Evolutionary conservation across 1,140 invertebrate species (phyloP), one percentile per base, ranked within the genome.

Genomic region (Adelges cooleyi): DNA sequence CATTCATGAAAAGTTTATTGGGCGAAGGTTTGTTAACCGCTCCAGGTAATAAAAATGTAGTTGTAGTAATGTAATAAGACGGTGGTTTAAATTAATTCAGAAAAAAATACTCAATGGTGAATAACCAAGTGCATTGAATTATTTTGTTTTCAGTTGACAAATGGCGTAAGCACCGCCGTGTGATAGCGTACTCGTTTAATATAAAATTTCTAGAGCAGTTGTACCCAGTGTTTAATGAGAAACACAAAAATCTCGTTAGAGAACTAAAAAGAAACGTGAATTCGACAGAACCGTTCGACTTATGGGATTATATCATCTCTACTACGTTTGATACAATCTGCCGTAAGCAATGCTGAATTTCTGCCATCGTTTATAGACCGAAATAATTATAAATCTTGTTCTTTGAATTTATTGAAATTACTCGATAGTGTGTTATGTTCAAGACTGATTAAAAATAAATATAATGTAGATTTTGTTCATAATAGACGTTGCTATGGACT

Each of bases 121-220:
- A n/a, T n/a, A n/a, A n/a, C n/a, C n/a, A n/a, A n/a, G n/a, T n/a
- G n/a, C n/a, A n/a, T n/a, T 33, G 29, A 33, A 33, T 6, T 33
- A 33, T 6, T 11, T 27, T 10, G 20, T 33, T 69, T 69, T 40
- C 46, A 70, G 70, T 70, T 49, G 70, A 71, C 15, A 70, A 67
- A 65, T 89, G 86, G 86, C 77, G 75, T 59, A 71, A 70, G 0
- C 78, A 86, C 79, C 69, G 70, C 77, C 81, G 80, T 73, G 76
- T 88, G 54, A 72, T 89, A 27, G 90, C 88, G 0, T 86, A 87
- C 10, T 83, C 87, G 0, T 91, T 91, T 71, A 88, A 91, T 72
- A 89, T 89, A 70, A 83, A 84, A 65, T 87, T 91, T 23, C 72
- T 91, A n/a, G 82, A 89, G 67, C 81, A 86, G 65, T 91, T 90